Percentiles rank a stretch among this genome's conserved stretches.
Conservation (phyloP, 2,797 vertebrate genomes). For the Psittacula derbiana region DNA sequence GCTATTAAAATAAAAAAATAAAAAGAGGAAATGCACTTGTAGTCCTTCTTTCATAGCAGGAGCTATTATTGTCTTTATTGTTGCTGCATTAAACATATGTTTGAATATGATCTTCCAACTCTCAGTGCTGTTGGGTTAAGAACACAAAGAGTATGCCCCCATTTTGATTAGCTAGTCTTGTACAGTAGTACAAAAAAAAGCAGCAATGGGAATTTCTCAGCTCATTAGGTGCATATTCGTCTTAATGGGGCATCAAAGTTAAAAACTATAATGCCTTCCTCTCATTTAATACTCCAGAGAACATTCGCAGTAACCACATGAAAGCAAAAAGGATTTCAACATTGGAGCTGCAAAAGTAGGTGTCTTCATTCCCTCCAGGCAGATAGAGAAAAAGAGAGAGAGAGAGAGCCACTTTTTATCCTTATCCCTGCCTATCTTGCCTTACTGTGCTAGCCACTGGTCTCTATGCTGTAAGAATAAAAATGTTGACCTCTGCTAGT, state of each 20-base stretch:
- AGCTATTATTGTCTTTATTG: conserved; percentile 52
- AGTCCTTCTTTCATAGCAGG: conserved; percentile 22
- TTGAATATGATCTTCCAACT: conserved; percentile 49
- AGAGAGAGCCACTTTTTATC: conserved; percentile 7
- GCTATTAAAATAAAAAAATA: neutral
- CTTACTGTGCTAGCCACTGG: neutral
- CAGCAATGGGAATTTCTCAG: conserved; percentile 69
- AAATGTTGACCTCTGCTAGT: neutral
- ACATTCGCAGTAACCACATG: conserved; percentile 63
- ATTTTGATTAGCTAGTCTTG: conserved; percentile 44
- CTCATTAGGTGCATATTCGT: conserved; percentile 77
- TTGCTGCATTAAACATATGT: conserved; percentile 56
- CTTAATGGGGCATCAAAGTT: conserved; percentile 77
- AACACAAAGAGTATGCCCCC: conserved; percentile 33
- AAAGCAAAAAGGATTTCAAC: conserved; percentile 71
- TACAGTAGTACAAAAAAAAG: neutral
- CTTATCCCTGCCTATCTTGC: neutral
- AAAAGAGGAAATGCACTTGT: conserved; percentile 2
- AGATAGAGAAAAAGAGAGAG: neutral
- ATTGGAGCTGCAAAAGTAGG: conserved; percentile 54
- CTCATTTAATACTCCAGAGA: conserved; percentile 75
- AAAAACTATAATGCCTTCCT: conserved; percentile 74
- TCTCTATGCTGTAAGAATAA: neutral
- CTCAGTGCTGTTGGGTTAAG: conserved; percentile 35
- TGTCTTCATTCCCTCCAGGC: conserved; percentile 62